Base-by-base conservation (phyloP, 2,113 vertebrate species). In the Urocynchramus pylzowi region DNA sequence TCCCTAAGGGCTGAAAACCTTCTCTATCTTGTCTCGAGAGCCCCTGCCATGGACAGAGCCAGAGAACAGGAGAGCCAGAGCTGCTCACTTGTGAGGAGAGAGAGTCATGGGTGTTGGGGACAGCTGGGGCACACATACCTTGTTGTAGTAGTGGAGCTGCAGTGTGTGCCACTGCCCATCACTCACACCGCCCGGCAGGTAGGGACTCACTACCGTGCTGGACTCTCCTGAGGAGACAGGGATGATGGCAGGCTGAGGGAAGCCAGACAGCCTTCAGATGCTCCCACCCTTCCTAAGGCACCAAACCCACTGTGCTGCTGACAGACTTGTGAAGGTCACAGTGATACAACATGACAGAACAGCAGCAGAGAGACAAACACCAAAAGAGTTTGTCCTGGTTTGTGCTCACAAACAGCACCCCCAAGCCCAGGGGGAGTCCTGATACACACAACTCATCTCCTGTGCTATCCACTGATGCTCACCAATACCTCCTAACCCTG, bases 101-200 rank as follows among this genome's bases (percentile, higher is more conserved):
- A 56, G 16, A 27, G 42, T 41, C 30, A 6, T 0, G 1, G 13
- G n/a, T 12, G 6, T 0, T 2, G 3, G 23, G 33, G 14, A 37
- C 35, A 71, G 65, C 23, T 6, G 23, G 64, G 53, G 30, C 33
- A 30, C 57, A 88, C 63, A 0, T 95, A 99, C 99, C 99, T 99
- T 99, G 98, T 99, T 99, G 97, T 99, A 99, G 97, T 99, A 99
- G 92, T 85, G 99, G 95, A 99, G 98, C 95, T 99, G 99, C 74
- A 99, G 98, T 0, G 99, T 99, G 73, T 99, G 99, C 99, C 99
- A 99, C 90, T 99, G 98, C 20, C 99, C 99, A 21, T 99, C 99
- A 39, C 98, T 99, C 96, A 99, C 98, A 2, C 99, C 99, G 9
- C 99, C 99, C 0, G 99, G 98, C 68, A 99, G 90, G 89, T 98